Evolutionary conservation across 2,113 vertebrate genomes (phyloP).

Genomic region (Orcinus orca): DNA sequence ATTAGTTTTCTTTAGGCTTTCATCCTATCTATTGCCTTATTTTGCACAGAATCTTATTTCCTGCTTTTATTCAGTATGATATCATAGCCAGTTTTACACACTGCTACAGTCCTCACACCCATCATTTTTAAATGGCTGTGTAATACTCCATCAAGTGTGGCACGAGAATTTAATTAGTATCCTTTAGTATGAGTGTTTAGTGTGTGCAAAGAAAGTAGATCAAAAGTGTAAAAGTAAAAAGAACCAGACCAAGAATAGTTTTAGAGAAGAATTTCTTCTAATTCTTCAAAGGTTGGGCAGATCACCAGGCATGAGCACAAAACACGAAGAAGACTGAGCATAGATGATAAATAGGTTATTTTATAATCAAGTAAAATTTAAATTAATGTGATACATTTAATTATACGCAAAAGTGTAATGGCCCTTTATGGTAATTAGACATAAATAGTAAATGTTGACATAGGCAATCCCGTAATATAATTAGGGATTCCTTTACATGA

Average conservation of each 20-base stretch:
- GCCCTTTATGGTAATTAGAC: conserved; percentile 4
- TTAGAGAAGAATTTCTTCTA: not conserved
- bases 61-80: not conserved
- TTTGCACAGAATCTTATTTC: not conserved
- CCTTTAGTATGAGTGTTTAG: not conserved
- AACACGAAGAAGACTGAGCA: not conserved
- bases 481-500: not conserved
- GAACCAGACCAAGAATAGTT: not conserved
- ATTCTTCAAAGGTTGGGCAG: not conserved
- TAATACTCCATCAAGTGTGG: not conserved
- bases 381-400: conserved; percentile 35
- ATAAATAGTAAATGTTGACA: conserved; percentile 25
- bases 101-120: not conserved
- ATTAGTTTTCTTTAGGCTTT: not conserved
- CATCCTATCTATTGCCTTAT: not conserved
- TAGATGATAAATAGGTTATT: not conserved
- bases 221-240: not conserved
- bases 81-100: not conserved
- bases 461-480: not conserved
- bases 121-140: not conserved
- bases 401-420: conserved; percentile 26
- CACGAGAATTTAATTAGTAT: conserved; percentile 13
- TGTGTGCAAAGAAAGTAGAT: not conserved
- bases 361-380: conserved; percentile 15
- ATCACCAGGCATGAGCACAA: not conserved